A percentile compares a stretch with the other conserved stretches of the same genome.
Conservation (phyloP, 2,797 vertebrate species). For the Morelia viridis region DNA sequence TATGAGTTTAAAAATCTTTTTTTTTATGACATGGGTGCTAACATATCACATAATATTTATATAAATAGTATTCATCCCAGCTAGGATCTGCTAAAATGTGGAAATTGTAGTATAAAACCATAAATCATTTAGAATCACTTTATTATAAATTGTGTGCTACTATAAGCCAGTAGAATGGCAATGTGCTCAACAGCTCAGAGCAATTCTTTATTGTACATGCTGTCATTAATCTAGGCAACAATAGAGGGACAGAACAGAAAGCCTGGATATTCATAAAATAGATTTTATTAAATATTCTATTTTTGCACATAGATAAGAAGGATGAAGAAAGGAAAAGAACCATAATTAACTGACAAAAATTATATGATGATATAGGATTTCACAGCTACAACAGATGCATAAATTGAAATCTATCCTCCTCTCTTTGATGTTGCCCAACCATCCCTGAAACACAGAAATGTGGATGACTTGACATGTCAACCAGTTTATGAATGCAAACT, state of each 20-base stretch:
- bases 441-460: background rate
- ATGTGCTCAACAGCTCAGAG: background rate
- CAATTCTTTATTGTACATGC: background rate
- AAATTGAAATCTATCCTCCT: background rate
- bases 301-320: background rate
- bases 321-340: background rate
- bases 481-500: background rate
- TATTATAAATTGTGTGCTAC: background rate
- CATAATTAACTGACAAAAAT: background rate
- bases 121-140: background rate
- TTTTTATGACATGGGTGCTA: background rate
- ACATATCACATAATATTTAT: background rate
- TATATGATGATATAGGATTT: background rate
- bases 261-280: rapidly evolving
- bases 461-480: background rate
- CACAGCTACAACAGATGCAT: background rate
- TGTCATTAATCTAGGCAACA: background rate
- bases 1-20: background rate
- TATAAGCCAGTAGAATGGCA: background rate
- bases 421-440: background rate
- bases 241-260: background rate
- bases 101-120: background rate
- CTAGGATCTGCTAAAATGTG: background rate
- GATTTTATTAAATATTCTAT: background rate
- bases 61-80: background rate